Evolutionary conservation across 2,113 vertebrate species (phyloP).

Genomic region (Osmerus eperlanus): DNA sequence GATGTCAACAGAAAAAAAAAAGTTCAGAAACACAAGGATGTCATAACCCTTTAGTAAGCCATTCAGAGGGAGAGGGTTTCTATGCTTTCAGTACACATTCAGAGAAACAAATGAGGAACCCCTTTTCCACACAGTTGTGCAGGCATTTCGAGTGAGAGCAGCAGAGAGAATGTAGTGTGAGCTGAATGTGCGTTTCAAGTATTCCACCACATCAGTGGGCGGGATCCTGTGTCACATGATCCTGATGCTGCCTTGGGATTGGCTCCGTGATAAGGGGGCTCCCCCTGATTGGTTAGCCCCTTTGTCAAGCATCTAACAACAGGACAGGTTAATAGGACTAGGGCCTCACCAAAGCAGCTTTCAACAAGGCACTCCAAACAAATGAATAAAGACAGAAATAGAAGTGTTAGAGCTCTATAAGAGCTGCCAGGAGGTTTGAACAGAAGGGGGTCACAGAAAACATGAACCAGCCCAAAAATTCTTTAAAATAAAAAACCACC

Average conservation of each 20-base stretch:
- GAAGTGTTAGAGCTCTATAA: conserved; percentile 77
- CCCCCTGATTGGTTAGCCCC: neutral
- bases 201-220: conserved; percentile 28
- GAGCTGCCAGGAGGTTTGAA: conserved; percentile 74
- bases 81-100: conserved; percentile 16
- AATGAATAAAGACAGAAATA: conserved; percentile 61
- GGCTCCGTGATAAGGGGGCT: neutral
- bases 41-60: neutral
- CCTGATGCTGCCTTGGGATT: neutral
- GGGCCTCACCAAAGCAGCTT: conserved; percentile 82
- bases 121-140: conserved; percentile 4
- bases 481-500: conserved; percentile 48
- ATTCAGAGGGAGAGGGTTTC: conserved; percentile 5
- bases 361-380: conserved; percentile 88
- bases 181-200: conserved; percentile 46
- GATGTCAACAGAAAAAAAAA: conserved; percentile 45
- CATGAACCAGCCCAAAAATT: conserved; percentile 68
- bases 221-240: conserved; percentile 5
- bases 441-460: conserved; percentile 69
- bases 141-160: conserved; percentile 16
- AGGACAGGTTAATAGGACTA: conserved; percentile 34
- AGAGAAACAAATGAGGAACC: conserved; percentile 6
- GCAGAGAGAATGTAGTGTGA: conserved; percentile 3
- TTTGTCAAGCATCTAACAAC: neutral
- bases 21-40: neutral